phyloP scores from a whole-genome alignment of 1,140 invertebrate species.

The Drosophila kurseongensis region DNA sequence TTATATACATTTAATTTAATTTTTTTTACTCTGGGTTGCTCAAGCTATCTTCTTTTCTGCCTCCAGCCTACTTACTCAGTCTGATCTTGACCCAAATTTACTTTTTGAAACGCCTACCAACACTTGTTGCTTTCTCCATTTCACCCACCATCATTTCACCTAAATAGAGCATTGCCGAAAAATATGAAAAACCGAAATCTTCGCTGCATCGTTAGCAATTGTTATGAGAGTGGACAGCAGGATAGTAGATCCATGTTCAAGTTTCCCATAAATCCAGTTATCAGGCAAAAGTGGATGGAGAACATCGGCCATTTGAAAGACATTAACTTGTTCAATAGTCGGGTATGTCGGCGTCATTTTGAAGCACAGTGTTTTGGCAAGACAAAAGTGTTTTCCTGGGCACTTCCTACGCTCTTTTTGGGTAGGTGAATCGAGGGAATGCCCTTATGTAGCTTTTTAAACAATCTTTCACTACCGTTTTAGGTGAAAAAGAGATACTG shows the following conservation, averaged over 20 bases:
- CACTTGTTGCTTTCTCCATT: slow-evolving; percentile 41
- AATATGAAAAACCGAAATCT: slow-evolving; percentile 17
- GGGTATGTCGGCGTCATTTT: slow-evolving; percentile 31
- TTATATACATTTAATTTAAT: too few relatives aligned
- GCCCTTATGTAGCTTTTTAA: neutral
- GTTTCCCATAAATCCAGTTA: slow-evolving; percentile 29
- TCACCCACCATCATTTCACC: slow-evolving; percentile 7
- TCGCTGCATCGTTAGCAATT: slow-evolving; percentile 23
- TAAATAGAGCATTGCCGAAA: neutral
- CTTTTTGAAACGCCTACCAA: slow-evolving; percentile 27
- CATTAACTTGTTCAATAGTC: slow-evolving; percentile 15
- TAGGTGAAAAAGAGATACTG: slow-evolving; percentile 2
- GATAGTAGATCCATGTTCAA: slow-evolving; percentile 33
- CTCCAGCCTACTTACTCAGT: neutral
- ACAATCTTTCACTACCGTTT: neutral
- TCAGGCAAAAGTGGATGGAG: slow-evolving; percentile 22
- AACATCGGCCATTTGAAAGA: slow-evolving; percentile 18
- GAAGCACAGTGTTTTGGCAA: slow-evolving; percentile 29
- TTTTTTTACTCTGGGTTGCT: too few relatives aligned
- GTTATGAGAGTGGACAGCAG: slow-evolving; percentile 24
- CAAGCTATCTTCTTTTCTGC: too few relatives aligned
- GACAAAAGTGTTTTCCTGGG: slow-evolving; percentile 34
- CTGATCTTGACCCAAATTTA: slow-evolving; percentile 29
- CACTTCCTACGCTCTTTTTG: slow-evolving; percentile 25
- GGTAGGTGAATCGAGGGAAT: neutral